Conservation (phyloP, 2,113 vertebrate species). For the Eleginops maclovinus region DNA sequence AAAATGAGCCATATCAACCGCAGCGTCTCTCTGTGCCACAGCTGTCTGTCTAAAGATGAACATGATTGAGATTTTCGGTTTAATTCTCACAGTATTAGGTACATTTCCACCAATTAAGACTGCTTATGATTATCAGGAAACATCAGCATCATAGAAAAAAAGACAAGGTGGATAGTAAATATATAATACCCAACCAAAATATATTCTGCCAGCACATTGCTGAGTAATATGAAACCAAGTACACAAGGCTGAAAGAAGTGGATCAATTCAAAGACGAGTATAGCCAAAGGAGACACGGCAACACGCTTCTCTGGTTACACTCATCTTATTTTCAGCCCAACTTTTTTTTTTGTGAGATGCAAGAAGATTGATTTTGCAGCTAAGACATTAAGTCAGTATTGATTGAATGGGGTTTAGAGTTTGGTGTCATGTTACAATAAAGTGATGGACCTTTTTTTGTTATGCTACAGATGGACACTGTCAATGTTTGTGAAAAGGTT, state of each 20-base stretch:
- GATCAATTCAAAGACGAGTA: conserved; percentile 23
- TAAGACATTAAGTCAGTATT: conserved; percentile 25
- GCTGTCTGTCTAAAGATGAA: conserved; percentile 6
- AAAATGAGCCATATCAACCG: conserved; percentile 30
- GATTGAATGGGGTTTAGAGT: conserved; percentile 20
- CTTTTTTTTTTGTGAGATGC: conserved; percentile 15
- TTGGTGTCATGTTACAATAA: conserved; percentile 11
- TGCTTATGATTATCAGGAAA: not conserved
- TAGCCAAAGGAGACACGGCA: conserved; percentile 26
- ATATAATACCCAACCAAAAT: not conserved
- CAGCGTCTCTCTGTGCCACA: conserved; percentile 27
- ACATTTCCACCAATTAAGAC: not conserved
- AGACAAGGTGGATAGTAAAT: not conserved
- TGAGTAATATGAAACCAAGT: conserved; percentile 31
- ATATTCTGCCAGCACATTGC: not conserved
- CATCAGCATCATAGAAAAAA: not conserved
- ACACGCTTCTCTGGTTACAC: conserved; percentile 30
- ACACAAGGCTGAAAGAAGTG: conserved; percentile 15
- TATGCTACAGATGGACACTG: not conserved
- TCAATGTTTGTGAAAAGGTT: not conserved
- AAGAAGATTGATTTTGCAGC: conserved; percentile 26
- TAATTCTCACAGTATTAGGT: not conserved
- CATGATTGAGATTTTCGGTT: conserved; percentile 23
- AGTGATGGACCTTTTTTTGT: conserved; percentile 1
- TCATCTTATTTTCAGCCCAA: conserved; percentile 2